Evolutionary conservation across 2,888 invertebrate species (phyloP), one percentile per base, ranked within the genome.

Genomic region (Pseudococcus jackbeardsleyi): DNA sequence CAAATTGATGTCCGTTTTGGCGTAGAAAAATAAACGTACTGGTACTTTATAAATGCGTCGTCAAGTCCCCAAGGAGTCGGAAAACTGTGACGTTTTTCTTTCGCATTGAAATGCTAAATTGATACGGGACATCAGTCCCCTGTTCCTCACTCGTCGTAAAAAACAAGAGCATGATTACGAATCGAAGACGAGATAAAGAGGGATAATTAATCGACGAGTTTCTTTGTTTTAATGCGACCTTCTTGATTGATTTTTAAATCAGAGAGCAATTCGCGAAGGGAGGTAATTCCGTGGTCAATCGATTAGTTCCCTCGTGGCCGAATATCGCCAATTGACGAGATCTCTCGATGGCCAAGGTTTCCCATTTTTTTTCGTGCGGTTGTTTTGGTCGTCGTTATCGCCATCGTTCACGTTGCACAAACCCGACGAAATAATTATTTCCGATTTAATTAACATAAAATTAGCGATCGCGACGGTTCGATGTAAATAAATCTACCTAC

Each of bases 361-460:
- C 33, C 59, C 19, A 7, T 72, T 72, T 72, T 72, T 72, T 8
- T 72, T 11, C 9, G 26, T 15, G 68, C 26, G 68, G 11, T 72
- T 54, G 5, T 59, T 19, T 59, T 33, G 26, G 26, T 33, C 26
- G 59, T 72, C 11, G 26, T 72, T 72, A 12, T 72, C 22, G 19
- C 22, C 33, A 33, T 11, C 26, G 72, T 68, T 68, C 33, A 15
- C 26, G 1, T 33, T 33, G n/a, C n/a, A 33, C 3, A 33, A 33
- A 33, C 26, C 26, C 26, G 33, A 72, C 15, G 39, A 72, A 72
- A 39, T 39, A 39, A 72, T 79, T 42, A n/a, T 46, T 79, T 79
- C 42, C 42, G 42, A 42, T 79, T 79, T 79, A 79, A 79, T 79
- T 79, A 79, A 79, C 79, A 79, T 79, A 42, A 79, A 79, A 79